Conservation (phyloP, 2,797 vertebrate species). For the Champsocephalus gunnari region DNA sequence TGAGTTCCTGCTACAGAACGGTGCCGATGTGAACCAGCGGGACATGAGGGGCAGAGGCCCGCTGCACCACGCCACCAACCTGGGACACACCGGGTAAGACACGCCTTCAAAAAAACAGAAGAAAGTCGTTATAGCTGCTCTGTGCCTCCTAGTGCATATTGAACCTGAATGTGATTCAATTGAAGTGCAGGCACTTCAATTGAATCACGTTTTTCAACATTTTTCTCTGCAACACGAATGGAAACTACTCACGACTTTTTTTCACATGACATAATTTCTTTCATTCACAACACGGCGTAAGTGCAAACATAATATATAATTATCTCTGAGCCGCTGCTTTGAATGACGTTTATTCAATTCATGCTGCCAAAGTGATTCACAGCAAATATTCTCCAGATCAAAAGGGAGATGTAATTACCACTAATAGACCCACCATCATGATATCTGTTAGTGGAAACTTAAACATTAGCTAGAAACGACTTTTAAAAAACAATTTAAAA, state of each 20-base stretch:
- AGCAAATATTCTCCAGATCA: no score
- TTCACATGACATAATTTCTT: neutral
- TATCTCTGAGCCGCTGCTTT: neutral
- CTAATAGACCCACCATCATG: no score
- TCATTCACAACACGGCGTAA: neutral
- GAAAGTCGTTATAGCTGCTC: neutral
- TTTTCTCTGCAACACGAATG: neutral
- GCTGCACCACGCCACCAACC: constrained; percentile 93
- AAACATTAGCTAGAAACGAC: no score
- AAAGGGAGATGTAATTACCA: no score
- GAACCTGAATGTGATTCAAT: neutral
- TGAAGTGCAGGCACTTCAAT: no score
- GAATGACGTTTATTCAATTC: neutral
- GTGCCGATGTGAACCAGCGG: constrained; percentile 96
- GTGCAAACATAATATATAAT: neutral
- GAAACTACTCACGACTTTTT: neutral
- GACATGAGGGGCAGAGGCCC: constrained; percentile 92
- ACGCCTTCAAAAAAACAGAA: neutral
- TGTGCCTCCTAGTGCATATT: neutral
- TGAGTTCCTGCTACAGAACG: constrained; percentile 97
- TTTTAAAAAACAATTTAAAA: neutral
- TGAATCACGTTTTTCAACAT: no score
- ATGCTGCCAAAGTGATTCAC: no score
- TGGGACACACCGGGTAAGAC: constrained; percentile 94
- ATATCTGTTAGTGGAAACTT: no score